Evolutionary conservation across 2,113 vertebrate genomes (phyloP).

Genomic region (Herpailurus yagouaroundi): DNA sequence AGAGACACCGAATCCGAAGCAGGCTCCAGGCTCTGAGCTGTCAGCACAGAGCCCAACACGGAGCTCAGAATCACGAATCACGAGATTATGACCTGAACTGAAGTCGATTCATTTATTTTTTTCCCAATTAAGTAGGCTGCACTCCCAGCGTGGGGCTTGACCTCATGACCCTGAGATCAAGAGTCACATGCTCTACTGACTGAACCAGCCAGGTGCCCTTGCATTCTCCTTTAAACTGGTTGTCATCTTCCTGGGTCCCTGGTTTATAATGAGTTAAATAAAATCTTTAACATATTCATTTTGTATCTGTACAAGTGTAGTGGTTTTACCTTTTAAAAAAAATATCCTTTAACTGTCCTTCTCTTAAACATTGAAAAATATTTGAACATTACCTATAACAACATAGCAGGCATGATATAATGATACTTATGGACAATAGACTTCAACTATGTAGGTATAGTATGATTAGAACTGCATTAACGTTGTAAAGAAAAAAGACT

Average conservation of each 20-base stretch:
- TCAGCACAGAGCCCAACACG: no score
- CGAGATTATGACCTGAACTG: no score
- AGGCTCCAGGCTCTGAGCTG: no score
- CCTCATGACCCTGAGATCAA: not conserved
- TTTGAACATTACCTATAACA: not conserved
- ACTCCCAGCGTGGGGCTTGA: not conserved
- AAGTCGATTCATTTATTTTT: no score
- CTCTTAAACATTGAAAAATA: not conserved
- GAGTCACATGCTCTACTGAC: not conserved
- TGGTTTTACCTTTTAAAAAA: not conserved
- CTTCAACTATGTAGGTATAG: not conserved
- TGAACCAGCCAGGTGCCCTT: not conserved
- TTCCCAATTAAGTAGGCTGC: not conserved
- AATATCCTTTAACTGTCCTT: not conserved
- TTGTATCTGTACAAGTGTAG: not conserved
- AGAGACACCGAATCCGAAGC: no score
- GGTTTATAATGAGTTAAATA: not conserved
- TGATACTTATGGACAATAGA: not conserved
- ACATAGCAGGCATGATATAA: not conserved
- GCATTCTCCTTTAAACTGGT: not conserved
- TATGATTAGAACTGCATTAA: not conserved
- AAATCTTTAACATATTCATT: not conserved
- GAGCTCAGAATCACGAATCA: no score
- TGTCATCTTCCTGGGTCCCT: not conserved
- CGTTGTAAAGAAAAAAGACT: not conserved